Base-by-base conservation (phyloP, 2,113 vertebrate genomes). In the Anoura caudifer region DNA sequence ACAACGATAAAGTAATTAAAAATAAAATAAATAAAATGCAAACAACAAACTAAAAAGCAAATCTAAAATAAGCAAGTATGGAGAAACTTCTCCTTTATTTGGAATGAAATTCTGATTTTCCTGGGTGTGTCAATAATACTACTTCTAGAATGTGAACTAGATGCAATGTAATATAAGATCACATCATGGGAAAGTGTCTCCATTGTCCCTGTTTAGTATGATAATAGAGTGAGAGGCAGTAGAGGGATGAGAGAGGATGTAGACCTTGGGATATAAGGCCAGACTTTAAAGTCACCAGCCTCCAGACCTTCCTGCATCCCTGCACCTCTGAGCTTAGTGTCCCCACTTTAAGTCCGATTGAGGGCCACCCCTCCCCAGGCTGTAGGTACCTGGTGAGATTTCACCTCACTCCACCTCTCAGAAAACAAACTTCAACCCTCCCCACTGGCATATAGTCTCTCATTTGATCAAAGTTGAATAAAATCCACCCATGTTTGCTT, bases 151-250 rank as follows among this genome's bases (percentile, higher is more conserved):
- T 11, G 20, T 2, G 4, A 33, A 33, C 5, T 14, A 0, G 61
- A 63, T 31, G 59, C 26, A 61, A 61, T 9, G 19, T 17, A 4
- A 9, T 20, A 1, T 5, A 5, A 24, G n/a, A 85, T 33, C 19
- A 1, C 17, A 3, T 17, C 50, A 26, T 0, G 4, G 24, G 28
- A 20, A 4, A 19, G 31, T 20, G 15, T 47, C 10, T 65, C 26
- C 0, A 3, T 4, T 3, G 28, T 17, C 3, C 7, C 6, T 6
- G 19, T 6, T 8, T 3, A 15, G 2, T 24, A 16, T 16, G 28
- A 43, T 3, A 7, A 4, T 15, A 22, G 19, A 19, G 3, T 7
- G 7, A 38, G 20, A 69, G 20, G 67, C 63, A 0, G 26, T 0
- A 0, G 33, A 24, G 17, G 13, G 19, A 20, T 45, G 28, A 22